These are phyloP conservation scores for Melinaea marsaeus DNA, from an alignment of 2,888 invertebrate genomes.

Conservation along the genomic window DNA sequence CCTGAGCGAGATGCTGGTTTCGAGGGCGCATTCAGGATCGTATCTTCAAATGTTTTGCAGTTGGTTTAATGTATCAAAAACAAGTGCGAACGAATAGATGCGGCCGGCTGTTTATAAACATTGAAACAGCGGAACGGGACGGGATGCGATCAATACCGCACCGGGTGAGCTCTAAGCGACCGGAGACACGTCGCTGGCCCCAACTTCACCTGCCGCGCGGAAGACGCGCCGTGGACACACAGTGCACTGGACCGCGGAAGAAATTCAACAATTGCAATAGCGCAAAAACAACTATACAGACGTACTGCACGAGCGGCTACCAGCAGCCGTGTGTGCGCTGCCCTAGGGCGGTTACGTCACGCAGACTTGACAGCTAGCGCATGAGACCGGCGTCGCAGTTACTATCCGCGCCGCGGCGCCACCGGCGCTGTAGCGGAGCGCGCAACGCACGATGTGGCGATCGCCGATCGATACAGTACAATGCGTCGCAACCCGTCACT, in stretches of 20 bases:
- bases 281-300: conserved; percentile 43
- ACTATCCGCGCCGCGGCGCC: conserved; percentile 48
- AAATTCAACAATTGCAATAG: conserved; percentile 43
- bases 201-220: conserved; percentile 58
- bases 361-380: conserved; percentile 57
- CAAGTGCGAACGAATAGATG: conserved; percentile 60
- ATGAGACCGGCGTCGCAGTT: conserved; percentile 33
- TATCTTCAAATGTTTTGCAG: conserved; percentile 46
- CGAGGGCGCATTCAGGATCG: conserved; percentile 51
- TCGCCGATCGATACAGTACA: conserved; percentile 29
- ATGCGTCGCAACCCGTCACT: conserved; percentile 18
- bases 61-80: conserved; percentile 57
- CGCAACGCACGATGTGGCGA: conserved; percentile 24
- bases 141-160: conserved; percentile 63
- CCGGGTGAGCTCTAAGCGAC: conserved; percentile 47
- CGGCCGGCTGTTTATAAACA: conserved; percentile 76
- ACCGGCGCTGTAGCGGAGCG: conserved; percentile 40
- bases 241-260: conserved; percentile 47
- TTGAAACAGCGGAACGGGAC: conserved; percentile 54
- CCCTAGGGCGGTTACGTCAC: conserved; percentile 63
- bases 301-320: conserved; percentile 62
- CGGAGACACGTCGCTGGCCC: conserved; percentile 53
- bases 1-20: conserved; percentile 46
- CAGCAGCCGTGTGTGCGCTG: conserved; percentile 63
- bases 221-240: conserved; percentile 45